Conservation (phyloP, 1,140 invertebrate species). For the Megathymus violae region DNA sequence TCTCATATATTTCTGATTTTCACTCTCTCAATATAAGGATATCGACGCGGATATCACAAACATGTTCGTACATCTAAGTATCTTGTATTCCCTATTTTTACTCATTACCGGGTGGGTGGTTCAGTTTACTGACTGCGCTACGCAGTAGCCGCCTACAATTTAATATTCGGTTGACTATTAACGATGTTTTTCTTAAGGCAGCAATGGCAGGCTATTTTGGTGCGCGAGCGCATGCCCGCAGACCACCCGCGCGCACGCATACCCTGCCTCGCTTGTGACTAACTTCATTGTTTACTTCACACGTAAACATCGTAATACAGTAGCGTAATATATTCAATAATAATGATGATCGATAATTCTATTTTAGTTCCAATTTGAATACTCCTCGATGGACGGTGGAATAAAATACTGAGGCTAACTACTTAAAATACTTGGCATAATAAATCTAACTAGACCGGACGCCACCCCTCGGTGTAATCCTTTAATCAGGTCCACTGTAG, state of each 20-base stretch:
- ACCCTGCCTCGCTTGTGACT: conserved; percentile 26
- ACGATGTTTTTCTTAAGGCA: conserved; percentile 77
- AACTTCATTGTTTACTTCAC: conserved; percentile 63
- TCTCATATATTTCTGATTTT: no score
- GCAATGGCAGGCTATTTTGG: conserved; percentile 67
- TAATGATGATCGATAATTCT: no score
- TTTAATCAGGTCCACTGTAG: conserved; percentile 80
- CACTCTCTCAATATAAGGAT: conserved; percentile 16
- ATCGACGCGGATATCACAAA: conserved; percentile 40
- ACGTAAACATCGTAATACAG: conserved; percentile 43
- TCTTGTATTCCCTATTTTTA: conserved; percentile 56
- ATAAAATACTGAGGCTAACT: conserved; percentile 63
- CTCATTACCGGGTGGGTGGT: conserved; percentile 64
- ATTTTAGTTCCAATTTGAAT: no score
- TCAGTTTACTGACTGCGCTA: conserved; percentile 55
- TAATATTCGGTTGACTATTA: conserved; percentile 72
- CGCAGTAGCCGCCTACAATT: conserved; percentile 73
- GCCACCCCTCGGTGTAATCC: conserved; percentile 75
- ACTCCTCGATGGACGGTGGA: conserved; percentile 14
- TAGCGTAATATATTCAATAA: no score
- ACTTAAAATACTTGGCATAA: conserved; percentile 79
- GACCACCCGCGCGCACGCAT: conserved; percentile 60
- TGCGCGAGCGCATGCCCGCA: conserved; percentile 44
- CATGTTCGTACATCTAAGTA: conserved; percentile 29
- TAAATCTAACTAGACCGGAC: conserved; percentile 81